Conservation (phyloP, 2,797 vertebrate species). For the Chloroceryle amazona region DNA sequence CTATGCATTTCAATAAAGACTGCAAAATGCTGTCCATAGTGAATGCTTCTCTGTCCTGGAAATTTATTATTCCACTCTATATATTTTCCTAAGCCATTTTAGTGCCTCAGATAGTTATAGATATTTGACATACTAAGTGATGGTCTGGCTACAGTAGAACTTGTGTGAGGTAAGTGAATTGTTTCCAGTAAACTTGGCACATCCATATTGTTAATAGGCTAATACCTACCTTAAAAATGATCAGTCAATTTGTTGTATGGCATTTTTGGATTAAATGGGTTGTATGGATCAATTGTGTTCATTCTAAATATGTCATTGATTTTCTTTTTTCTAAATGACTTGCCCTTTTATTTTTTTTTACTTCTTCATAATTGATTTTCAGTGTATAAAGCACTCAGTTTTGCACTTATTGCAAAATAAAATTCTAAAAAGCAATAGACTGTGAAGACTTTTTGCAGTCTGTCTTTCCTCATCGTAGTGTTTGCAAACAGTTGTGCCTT, state of each 20-base stretch:
- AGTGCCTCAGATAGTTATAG: constrained; percentile 36
- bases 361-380: constrained; percentile 23
- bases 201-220: constrained; percentile 33
- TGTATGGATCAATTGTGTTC: constrained; percentile 58
- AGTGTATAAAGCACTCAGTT: not conserved
- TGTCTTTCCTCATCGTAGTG: not conserved
- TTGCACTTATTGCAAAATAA: not conserved
- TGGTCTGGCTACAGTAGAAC: constrained; percentile 18
- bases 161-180: constrained; percentile 65
- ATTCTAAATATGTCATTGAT: constrained; percentile 41
- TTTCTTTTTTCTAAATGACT: not conserved
- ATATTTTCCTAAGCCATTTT: constrained; percentile 5
- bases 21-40: not conserved
- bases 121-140: constrained; percentile 53
- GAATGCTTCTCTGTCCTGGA: not conserved
- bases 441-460: not conserved
- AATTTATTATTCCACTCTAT: constrained; percentile 36
- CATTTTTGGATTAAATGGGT: constrained; percentile 44
- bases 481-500: not conserved
- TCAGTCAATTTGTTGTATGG: constrained; percentile 45
- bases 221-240: constrained; percentile 38
- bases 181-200: constrained; percentile 72
- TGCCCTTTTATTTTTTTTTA: not conserved
- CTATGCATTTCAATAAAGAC: not conserved
- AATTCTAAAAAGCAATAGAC: not conserved